phyloP scores from a whole-genome alignment of 2,888 invertebrate species.

The Cyclophora punctaria region DNA sequence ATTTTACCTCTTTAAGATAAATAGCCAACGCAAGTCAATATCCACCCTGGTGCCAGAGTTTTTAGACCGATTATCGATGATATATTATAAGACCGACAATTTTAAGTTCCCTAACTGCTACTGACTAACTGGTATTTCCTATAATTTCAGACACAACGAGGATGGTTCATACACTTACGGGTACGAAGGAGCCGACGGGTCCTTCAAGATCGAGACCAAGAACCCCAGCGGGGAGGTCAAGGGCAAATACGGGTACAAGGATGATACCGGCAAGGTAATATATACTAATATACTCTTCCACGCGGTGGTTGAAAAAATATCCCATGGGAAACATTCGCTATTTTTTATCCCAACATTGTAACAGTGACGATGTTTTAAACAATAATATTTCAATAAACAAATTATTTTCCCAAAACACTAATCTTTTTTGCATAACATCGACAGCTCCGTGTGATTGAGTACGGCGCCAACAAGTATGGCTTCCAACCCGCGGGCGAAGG shows the following conservation, averaged over 20 bases:
- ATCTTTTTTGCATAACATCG: constrained; percentile 4
- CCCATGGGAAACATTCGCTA: too few species aligned
- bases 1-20: too few species aligned
- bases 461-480: constrained; percentile 90
- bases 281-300: too few species aligned
- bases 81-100: neutral
- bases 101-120: neutral
- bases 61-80: too few species aligned
- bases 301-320: too few species aligned
- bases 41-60: neutral
- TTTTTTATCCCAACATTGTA: too few species aligned
- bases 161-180: constrained; percentile 94
- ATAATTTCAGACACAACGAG: constrained; percentile 83
- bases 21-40: too few species aligned
- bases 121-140: neutral
- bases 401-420: too few species aligned
- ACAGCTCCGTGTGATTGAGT: constrained; percentile 84
- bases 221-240: constrained; percentile 86
- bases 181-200: constrained; percentile 90
- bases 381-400: constrained; percentile 1
- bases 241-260: constrained; percentile 93
- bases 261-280: constrained; percentile 82
- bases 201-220: constrained; percentile 93
- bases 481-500: constrained; percentile 92
- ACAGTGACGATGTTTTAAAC: too few species aligned